Percentiles rank a stretch among this genome's conserved stretches.
Conservation (phyloP, 2,888 invertebrate genomes). For the Drosophila falleni region DNA sequence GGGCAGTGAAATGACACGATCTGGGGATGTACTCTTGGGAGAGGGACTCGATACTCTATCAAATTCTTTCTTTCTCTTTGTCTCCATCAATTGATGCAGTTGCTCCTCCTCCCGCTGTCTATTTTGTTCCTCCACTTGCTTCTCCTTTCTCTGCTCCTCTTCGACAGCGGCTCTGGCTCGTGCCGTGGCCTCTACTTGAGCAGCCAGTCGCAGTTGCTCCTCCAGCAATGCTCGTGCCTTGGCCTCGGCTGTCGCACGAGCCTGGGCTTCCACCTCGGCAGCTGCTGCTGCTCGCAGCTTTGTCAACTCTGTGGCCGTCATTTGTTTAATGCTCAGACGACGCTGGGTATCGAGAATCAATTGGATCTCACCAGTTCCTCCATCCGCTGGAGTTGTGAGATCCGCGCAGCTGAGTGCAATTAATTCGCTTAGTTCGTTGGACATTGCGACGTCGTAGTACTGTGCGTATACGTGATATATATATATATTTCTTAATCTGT, state of each 20-base stretch:
- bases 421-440: conserved; percentile 83
- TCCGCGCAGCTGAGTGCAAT: conserved; percentile 83
- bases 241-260: conserved; percentile 60
- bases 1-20: conserved; percentile 70
- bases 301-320: conserved; percentile 82
- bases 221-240: conserved; percentile 33
- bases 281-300: conserved; percentile 76
- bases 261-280: conserved; percentile 69
- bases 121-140: background rate
- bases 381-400: conserved; percentile 59
- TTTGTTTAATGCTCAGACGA: conserved; percentile 83
- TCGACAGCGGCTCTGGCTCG: conserved; percentile 63
- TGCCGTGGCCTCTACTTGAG: conserved; percentile 53
- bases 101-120: conserved; percentile 41
- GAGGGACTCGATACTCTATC: conserved; percentile 15
- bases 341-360: conserved; percentile 75
- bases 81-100: background rate
- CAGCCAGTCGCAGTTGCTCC: conserved; percentile 33
- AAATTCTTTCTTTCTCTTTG: conserved; percentile 21
- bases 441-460: conserved; percentile 62
- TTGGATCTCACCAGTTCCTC: conserved; percentile 49
- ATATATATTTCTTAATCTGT: conserved; percentile 14
- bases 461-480: conserved; percentile 31
- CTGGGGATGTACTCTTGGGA: conserved; percentile 47
- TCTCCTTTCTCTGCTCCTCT: conserved; percentile 36